Percentiles rank a stretch among this genome's conserved stretches.
phyloP scores from a whole-genome alignment of 2,888 invertebrate species.

The Apodemia mormo region DNA sequence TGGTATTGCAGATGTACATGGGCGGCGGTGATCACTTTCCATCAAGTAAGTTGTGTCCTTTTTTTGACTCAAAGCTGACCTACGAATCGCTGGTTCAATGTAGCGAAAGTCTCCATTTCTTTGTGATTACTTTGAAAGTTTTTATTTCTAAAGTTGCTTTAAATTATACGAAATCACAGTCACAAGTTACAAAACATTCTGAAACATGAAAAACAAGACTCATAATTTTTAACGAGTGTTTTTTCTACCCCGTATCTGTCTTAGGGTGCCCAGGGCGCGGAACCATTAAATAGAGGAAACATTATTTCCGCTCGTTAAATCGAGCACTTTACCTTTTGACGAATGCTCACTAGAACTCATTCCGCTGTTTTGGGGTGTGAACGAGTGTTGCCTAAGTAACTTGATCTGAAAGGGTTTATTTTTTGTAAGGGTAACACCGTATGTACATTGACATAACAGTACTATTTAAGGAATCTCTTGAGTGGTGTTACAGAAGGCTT shows the following conservation, averaged over 20 bases:
- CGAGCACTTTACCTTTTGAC: conserved; percentile 72
- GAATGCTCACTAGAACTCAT: conserved; percentile 53
- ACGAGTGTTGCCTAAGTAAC: not conserved
- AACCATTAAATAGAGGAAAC: conserved; percentile 75
- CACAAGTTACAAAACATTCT: not conserved
- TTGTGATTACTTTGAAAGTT: not conserved
- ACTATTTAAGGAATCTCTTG: not conserved
- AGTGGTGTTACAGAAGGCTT: not conserved
- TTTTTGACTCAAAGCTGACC: too few relatives aligned
- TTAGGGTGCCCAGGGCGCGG: conserved; percentile 47
- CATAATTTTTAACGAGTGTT: conserved; percentile 57
- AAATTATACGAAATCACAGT: not conserved
- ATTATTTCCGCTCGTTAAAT: conserved; percentile 79
- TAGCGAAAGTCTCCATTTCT: too few relatives aligned
- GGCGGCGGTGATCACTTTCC: too few relatives aligned
- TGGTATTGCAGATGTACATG: too few relatives aligned
- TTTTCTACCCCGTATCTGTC: conserved; percentile 38
- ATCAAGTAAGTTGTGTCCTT: too few relatives aligned
- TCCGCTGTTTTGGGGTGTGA: conserved; percentile 18
- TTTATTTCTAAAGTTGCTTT: not conserved
- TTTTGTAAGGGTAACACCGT: conserved; percentile 8
- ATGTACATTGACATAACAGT: not conserved
- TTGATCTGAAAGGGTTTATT: conserved; percentile 1
- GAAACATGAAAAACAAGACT: conserved; percentile 36
- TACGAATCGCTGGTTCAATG: too few relatives aligned